A percentile compares a stretch with the other conserved stretches of the same genome.
Conservation (phyloP, 30 jellyfish, hydroid and myxozoan species). For the Hydra vulgaris region DNA sequence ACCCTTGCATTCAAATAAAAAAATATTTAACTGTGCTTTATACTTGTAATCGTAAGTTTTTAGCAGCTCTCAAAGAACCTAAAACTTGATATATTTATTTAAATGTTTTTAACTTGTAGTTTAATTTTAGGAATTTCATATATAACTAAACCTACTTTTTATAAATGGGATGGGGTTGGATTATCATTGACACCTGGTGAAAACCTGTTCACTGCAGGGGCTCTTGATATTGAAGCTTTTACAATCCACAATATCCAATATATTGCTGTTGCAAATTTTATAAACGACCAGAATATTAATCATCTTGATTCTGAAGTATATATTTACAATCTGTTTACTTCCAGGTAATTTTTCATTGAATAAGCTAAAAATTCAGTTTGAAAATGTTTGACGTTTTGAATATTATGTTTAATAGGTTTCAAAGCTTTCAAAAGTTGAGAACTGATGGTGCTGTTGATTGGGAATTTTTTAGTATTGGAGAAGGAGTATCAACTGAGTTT, state of each 20-base stretch:
- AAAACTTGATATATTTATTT: too few species aligned
- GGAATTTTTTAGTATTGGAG: constrained; percentile 84
- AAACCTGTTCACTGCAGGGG: constrained; percentile 50
- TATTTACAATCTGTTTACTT: constrained; percentile 28
- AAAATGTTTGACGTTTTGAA: too few species aligned
- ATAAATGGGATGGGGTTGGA: constrained; percentile 46
- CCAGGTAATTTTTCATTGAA: constrained; percentile 15
- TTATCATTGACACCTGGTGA: constrained; percentile 46
- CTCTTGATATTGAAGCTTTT: constrained; percentile 66
- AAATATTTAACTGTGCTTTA: constrained; percentile 45
- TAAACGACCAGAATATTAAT: constrained; percentile 34
- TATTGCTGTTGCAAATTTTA: constrained; percentile 72
- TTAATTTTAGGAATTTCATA: constrained; percentile 20
- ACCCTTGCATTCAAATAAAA: constrained; percentile 32
- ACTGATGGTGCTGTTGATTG: constrained; percentile 83
- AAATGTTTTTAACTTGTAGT: neutral
- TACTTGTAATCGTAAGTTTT: constrained; percentile 58
- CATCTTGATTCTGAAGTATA: constrained; percentile 79
- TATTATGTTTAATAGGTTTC: constrained; percentile 10
- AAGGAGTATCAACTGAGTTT: constrained; percentile 77
- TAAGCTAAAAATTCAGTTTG: too few species aligned
- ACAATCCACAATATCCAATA: constrained; percentile 43
- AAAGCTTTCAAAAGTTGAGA: constrained; percentile 51
- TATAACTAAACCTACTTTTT: constrained; percentile 49
- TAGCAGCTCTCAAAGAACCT: neutral